Evolutionary conservation across 1,140 invertebrate genomes (phyloP).

Genomic region (Trachymyrmex septentrionalis): DNA sequence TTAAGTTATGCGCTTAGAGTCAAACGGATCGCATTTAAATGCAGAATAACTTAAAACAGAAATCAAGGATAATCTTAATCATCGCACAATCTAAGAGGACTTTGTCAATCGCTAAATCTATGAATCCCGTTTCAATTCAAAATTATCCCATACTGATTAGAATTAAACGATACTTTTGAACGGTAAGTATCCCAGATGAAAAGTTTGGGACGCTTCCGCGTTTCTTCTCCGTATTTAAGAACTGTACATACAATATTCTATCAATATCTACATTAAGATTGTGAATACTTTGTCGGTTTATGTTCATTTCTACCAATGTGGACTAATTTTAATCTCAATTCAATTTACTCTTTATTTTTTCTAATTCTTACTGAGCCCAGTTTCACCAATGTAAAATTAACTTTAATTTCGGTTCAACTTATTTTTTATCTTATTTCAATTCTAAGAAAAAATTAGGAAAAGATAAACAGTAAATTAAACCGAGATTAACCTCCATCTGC

Average conservation of each 20-base stretch:
- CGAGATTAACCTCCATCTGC: too few species aligned
- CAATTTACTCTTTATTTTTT: too few species aligned
- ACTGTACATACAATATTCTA: not conserved
- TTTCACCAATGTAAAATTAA: too few species aligned
- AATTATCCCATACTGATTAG: not conserved
- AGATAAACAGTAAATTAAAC: too few species aligned
- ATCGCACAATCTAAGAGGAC: not conserved
- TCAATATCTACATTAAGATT: not conserved
- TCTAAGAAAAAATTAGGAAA: too few species aligned
- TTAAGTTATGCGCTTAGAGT: not conserved
- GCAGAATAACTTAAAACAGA: constrained; percentile 15
- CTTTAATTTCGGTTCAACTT: too few species aligned
- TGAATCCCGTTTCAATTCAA: not conserved
- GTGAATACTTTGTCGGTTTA: not conserved
- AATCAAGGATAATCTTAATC: not conserved
- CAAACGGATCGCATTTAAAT: not conserved
- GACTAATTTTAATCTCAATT: too few species aligned
- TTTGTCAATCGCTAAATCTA: not conserved
- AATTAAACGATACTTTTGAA: not conserved
- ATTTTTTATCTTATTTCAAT: too few species aligned
- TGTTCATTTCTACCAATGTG: too few species aligned
- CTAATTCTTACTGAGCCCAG: too few species aligned
- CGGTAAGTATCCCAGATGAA: not conserved
- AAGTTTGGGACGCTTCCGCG: not conserved
- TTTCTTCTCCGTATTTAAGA: not conserved